Percentiles rank a stretch among this genome's conserved stretches.
These are phyloP conservation scores for Mesoligia furuncula DNA, from an alignment of 2,888 invertebrate species.

Conservation along the genomic window DNA sequence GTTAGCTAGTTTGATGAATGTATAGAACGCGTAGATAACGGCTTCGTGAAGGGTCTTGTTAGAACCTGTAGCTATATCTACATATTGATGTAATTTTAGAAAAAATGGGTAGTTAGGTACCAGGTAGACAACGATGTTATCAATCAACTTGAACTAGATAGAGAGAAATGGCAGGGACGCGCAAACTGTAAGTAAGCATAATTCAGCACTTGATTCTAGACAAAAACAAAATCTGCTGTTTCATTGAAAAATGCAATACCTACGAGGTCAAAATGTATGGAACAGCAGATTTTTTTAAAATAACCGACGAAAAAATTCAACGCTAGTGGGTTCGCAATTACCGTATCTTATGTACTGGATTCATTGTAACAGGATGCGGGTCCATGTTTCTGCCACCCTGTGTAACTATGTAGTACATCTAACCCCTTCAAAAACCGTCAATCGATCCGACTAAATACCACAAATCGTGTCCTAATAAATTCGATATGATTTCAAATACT, in stretches of 20 bases:
- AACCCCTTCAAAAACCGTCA: background rate
- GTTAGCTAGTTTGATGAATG: too few species aligned
- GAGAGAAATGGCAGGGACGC: background rate
- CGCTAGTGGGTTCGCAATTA: too few species aligned
- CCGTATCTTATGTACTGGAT: too few species aligned
- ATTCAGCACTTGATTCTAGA: background rate
- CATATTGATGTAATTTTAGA: too few species aligned
- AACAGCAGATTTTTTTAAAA: too few species aligned
- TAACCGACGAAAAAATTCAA: too few species aligned
- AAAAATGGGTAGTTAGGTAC: background rate
- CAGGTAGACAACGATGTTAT: background rate
- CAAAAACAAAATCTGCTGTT: background rate
- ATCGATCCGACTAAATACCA: background rate
- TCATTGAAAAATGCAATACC: too few species aligned
- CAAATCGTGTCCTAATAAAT: background rate
- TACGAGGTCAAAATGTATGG: too few species aligned
- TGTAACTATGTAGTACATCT: background rate
- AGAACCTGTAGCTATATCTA: background rate
- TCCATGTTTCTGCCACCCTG: background rate
- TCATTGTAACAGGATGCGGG: too few species aligned
- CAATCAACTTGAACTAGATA: background rate
- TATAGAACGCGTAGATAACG: background rate
- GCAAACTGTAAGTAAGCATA: background rate
- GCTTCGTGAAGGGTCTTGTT: background rate
- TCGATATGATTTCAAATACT: constrained; percentile 26